phyloP scores from a whole-genome alignment of 2,888 invertebrate species.

The Anoplius nigerrimus region DNA sequence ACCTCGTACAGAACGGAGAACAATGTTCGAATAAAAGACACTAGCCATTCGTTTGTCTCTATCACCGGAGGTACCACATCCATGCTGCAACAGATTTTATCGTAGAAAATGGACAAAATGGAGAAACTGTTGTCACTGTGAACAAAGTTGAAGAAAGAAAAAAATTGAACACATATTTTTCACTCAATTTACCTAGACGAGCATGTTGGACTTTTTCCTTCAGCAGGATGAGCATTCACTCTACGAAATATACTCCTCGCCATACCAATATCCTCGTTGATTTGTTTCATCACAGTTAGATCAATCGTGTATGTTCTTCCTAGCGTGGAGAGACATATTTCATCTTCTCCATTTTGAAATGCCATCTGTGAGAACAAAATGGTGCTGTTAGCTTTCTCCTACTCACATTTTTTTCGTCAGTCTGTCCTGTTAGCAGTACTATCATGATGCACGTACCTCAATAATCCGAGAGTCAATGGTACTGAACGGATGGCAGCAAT shows the following conservation, averaged over 20 bases:
- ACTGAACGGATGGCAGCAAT: constrained; percentile 93
- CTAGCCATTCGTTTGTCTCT: constrained; percentile 73
- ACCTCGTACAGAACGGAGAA: constrained; percentile 98
- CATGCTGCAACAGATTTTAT: constrained; percentile 58
- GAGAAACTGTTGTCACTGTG: constrained; percentile 1
- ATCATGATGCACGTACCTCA: constrained; percentile 79
- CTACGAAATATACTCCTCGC: constrained; percentile 93
- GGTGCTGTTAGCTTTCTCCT: too few relatives aligned
- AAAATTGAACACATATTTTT: neutral
- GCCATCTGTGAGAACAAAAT: constrained; percentile 79
- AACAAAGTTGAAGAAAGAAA: neutral
- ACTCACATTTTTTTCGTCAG: neutral
- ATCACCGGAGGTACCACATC: constrained; percentile 73
- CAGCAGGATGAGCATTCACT: constrained; percentile 80
- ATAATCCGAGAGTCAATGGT: constrained; percentile 95
- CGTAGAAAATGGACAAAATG: neutral
- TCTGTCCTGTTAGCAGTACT: neutral
- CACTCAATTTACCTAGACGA: constrained; percentile 63
- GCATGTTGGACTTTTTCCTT: constrained; percentile 72
- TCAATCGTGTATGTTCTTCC: constrained; percentile 97
- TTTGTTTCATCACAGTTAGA: constrained; percentile 98
- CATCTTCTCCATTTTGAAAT: constrained; percentile 95
- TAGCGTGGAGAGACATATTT: constrained; percentile 93
- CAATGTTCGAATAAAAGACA: constrained; percentile 83
- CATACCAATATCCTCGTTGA: constrained; percentile 98